These are phyloP conservation scores for Rambutsinella grinnellia DNA, from an alignment of 2,888 invertebrate genomes.

Conservation along the genomic window DNA sequence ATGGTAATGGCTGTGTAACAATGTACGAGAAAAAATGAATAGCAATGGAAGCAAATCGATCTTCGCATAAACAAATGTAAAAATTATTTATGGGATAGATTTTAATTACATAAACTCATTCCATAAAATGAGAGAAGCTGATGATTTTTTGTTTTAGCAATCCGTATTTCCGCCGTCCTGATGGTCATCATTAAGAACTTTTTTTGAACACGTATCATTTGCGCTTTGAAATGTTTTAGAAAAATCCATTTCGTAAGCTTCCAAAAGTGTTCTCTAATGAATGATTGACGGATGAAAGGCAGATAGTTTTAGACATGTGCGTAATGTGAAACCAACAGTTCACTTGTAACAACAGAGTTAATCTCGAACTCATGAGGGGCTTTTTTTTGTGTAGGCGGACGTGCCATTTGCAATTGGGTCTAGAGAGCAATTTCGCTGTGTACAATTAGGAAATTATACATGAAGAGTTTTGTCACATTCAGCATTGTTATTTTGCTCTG, in stretches of 20 bases:
- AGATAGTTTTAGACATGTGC: constrained; percentile 4
- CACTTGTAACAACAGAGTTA: not conserved
- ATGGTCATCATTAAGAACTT: constrained; percentile 27
- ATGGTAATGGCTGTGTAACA: no score
- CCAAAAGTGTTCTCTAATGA: no score
- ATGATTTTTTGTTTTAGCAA: constrained; percentile 61
- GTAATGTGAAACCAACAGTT: constrained; percentile 30
- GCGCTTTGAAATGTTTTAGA: no score
- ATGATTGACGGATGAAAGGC: constrained; percentile 39
- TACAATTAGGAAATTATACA: constrained; percentile 12
- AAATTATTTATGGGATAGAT: no score
- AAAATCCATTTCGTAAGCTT: no score
- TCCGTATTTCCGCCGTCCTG: constrained; percentile 64
- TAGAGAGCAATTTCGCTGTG: not conserved
- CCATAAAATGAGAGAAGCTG: constrained; percentile 20
- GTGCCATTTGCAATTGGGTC: constrained; percentile 7
- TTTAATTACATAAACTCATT: no score
- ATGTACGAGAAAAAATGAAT: not conserved
- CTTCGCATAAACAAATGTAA: not conserved
- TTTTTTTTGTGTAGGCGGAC: constrained; percentile 50
- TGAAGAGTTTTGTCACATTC: not conserved
- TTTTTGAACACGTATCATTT: no score
- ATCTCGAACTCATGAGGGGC: constrained; percentile 1
- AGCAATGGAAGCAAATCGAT: not conserved
- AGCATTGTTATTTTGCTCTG: constrained; percentile 1